Conservation (phyloP, 64 coral and sea anemone genomes). For the Hydrozoanthus tunicans region DNA sequence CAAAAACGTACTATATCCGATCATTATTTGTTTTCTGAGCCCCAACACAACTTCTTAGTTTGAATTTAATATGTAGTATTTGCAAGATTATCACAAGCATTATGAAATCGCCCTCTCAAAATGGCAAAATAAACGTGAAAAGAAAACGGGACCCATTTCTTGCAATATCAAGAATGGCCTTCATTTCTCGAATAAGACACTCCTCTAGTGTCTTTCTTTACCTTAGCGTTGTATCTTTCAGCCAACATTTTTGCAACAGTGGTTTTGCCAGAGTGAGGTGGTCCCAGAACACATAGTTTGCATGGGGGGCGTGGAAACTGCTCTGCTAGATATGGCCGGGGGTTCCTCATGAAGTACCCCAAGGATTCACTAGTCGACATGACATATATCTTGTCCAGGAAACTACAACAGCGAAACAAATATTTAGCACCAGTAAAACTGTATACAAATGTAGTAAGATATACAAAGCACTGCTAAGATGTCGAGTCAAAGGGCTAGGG, state of each 20-base stretch:
- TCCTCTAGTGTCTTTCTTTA: background rate
- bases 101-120: too few relatives aligned
- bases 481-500: too few relatives aligned
- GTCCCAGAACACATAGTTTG: conserved; percentile 93
- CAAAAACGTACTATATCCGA: too few relatives aligned
- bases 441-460: background rate
- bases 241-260: conserved; percentile 74
- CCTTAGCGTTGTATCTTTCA: conserved; percentile 94
- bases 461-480: too few relatives aligned
- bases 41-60: too few relatives aligned
- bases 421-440: too few relatives aligned
- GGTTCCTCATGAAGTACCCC: conserved; percentile 89
- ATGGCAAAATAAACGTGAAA: too few relatives aligned
- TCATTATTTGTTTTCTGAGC: too few relatives aligned
- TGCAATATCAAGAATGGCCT: background rate
- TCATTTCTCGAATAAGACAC: too few relatives aligned
- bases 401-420: conserved; percentile 48
- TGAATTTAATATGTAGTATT: too few relatives aligned
- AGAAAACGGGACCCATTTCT: too few relatives aligned
- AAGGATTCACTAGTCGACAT: conserved; percentile 83
- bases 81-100: too few relatives aligned
- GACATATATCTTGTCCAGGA: conserved; percentile 92
- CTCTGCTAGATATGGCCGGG: conserved; percentile 65
- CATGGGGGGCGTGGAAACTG: conserved; percentile 84
- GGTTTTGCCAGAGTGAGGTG: conserved; percentile 88